Percentiles rank a stretch among this genome's conserved stretches.
These are phyloP conservation scores for Acanthosepion esculentum DNA, from an alignment of 2,888 invertebrate species.

Conservation along the genomic window DNA sequence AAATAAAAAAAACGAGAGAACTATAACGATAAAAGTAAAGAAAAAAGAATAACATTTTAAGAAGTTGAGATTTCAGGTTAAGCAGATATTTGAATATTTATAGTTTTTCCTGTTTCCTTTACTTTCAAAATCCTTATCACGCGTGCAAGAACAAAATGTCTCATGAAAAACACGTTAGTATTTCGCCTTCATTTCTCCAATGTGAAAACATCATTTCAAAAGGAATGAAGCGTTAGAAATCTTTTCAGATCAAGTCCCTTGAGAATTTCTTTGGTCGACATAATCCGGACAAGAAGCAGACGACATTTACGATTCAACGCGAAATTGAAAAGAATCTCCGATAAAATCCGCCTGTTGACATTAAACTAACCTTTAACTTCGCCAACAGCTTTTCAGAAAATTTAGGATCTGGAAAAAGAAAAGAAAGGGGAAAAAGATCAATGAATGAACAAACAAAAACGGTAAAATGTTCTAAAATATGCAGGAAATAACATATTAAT, in stretches of 20 bases:
- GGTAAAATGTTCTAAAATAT: too few species aligned
- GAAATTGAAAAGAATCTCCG: not conserved
- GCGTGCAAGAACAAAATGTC: not conserved
- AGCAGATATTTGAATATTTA: too few species aligned
- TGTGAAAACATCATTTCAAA: not conserved
- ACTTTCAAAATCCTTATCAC: not conserved
- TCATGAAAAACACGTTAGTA: not conserved
- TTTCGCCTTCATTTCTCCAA: not conserved
- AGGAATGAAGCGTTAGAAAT: not conserved
- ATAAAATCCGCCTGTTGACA: not conserved
- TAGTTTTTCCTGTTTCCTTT: not conserved
- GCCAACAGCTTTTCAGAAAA: not conserved
- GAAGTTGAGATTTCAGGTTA: too few species aligned
- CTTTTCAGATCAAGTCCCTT: not conserved
- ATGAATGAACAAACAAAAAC: too few species aligned
- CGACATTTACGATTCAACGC: not conserved
- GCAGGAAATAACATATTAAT: too few species aligned
- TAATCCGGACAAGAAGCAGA: not conserved
- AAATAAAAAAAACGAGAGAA: too few species aligned
- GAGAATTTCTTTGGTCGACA: not conserved
- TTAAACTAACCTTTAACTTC: not conserved
- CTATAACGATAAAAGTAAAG: too few species aligned
- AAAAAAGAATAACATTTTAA: too few species aligned
- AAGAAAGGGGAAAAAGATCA: not conserved
- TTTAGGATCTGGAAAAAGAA: not conserved